Evolutionary conservation across 2,113 vertebrate genomes (phyloP), one percentile per base, ranked within the genome.

Genomic region (Amphiprion ocellaris): DNA sequence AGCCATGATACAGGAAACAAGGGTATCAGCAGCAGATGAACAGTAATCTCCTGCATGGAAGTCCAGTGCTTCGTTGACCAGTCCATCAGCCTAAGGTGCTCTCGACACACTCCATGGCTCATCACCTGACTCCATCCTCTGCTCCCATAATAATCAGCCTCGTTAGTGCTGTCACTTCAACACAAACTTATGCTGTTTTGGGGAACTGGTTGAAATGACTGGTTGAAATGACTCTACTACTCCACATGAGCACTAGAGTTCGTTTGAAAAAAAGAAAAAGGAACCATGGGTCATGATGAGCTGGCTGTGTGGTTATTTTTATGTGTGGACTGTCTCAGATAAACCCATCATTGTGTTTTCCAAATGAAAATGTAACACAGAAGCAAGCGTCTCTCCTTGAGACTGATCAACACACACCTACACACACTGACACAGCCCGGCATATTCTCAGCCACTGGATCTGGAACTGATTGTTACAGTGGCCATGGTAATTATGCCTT

Each of bases 401-500:
- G 46, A 9, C 15, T 54, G 24, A 37, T 59, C 52, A 15, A 52
- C 53, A 44, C 23, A 73, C 74, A 77, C 69, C 75, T 39, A 62
- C 72, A 61, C 67, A 59, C 41, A 24, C 52, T 50, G 59, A 70
- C 47, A 71, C 52, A 59, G n/a, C 23, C 6, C 30, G 24, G 10
- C n/a, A 30, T 59, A n/a, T 67, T 67, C 61, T 41, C 66, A 26
- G 55, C 26, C 50, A 33, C 67, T 62, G 73, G 46, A 49, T 76
- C 47, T 74, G 60, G 17, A 68, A n/a, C 52, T 54, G 46, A 81
- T 67, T 76, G 55, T 72, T 61, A 58, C 52, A 54, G 47, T 64
- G 47, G 64, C 74, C 26, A 11, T 55, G 74, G n/a, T 83, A 61
- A 89, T 78, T 67, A 66, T 21, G 53, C 41, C 41, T 81, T 63